Evolutionary conservation across 1,140 invertebrate genomes (phyloP), one percentile per base, ranked within the genome.

Genomic region (Telenomus remus): DNA sequence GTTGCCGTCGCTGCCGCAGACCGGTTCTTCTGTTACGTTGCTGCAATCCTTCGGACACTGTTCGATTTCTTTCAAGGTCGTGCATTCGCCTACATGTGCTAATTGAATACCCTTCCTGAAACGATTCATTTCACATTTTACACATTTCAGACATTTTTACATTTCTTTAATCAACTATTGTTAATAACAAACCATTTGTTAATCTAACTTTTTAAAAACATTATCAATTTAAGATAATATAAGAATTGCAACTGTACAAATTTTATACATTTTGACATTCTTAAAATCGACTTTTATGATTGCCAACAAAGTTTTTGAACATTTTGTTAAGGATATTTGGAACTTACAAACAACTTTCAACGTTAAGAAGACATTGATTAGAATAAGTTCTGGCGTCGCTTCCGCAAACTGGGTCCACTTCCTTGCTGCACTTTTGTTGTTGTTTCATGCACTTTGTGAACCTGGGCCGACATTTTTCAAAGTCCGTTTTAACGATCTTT

Each of bases 1-100:
- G 81, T 96, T 95, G 76, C 96, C 95, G 84, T 98, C 95, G 37
- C 94, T 96, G 35, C 95, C 96, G 86, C 96, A 98, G 61, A 95
- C 92, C 10, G 94, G 94, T 82, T 95, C 91, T 75, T 91, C 90
- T 61, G 88, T 82, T n/a, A 90, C 90, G 46, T 93, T 90, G 51
- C 90, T 91, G 82, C 95, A 96, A 61, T 90, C 89, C 57, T 91
- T 89, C 0, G 93, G 93, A 82, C 94, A 95, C 50, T 92, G 89
- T 72, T 92, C 91, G 35, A 90, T 89, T 42, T 93, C 90, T 54
- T 93, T 92, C 69, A 96, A 88, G 77, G 93, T 90, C 14, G 94
- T 94, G 84, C 95, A 97, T 83, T 94, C 92, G 13, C 95, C 95
- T 63, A 95, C 91, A 83, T 96, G 95, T 13, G 95, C 94, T 79